Evolutionary conservation across 2,797 vertebrate species (phyloP), one percentile per base, ranked within the genome.

Genomic region (Denticeps clupeoides): DNA sequence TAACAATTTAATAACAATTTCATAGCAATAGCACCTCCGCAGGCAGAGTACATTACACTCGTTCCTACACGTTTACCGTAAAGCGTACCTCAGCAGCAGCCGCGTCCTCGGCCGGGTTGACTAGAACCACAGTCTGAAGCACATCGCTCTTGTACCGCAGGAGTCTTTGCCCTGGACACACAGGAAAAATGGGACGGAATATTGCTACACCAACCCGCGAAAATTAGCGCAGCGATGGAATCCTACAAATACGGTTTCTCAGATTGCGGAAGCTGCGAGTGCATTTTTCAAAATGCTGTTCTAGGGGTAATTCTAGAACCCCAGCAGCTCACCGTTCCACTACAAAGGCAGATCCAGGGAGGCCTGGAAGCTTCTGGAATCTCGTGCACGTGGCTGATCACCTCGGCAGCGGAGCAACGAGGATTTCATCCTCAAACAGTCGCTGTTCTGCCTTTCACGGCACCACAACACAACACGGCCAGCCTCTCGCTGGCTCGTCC

Each of bases 91-190:
- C 87, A 55, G 83, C 80, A 42, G 74, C 72, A 4, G 85, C 63
- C 13, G 83, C 83, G 48, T 89, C 82, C 63, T 83, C 81, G 56
- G 84, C 85, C 27, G 91, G 91, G 65, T 96, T 97, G 45, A 99
- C 90, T 68, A 98, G 71, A 67, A 97, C 86, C 55, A 88, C 79
- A 0, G 90, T 93, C 63, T 93, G 74, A 25, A 99, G 84, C 47
- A 77, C 83, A 62, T 92, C 85, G 60, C 89, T 95, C 67, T 73
- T 84, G 67, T 93, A 87, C 66, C 85, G 87, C 27, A 97, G 88
- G 63, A 79, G 86, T 77, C 87, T 83, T 76, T 97, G 93, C 67
- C 93, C 93, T 98, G 58, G 35, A 62, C 45, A 18, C n/a, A 43
- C 18, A 10, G 1, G 25, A 6, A 11, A 35, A 21, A 16, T 9